Base-by-base conservation (phyloP, 2,888 invertebrate genomes). In the Buathra laborator region DNA sequence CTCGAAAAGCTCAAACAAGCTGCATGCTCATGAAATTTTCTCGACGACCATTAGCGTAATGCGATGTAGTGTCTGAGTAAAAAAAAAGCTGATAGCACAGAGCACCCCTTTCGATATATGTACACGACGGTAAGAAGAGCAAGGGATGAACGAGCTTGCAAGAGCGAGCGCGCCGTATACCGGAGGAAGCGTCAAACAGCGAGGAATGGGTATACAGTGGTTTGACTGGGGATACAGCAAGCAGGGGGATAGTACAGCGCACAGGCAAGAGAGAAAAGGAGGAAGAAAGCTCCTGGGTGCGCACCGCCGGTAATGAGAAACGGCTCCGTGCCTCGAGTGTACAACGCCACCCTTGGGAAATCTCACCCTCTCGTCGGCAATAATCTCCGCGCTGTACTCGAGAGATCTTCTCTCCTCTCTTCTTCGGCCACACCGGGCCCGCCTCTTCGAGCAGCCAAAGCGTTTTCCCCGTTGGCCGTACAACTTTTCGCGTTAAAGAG, bases 311-410 rank as follows among this genome's bases (percentile, higher is more conserved):
- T 83, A 83, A 86, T 86, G 86, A 86, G 79, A 86, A 84, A 84
- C 76, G 84, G 80, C 85, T 85, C 67, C 77, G 79, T 86, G 82
- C 82, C 82, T 70, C 74, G 72, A 82, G 83, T 86, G 84, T 82
- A 78, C 80, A 85, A 87, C 83, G 82, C 66, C 72, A 76, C 87
- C 84, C 87, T 53, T 70, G 87, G 87, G 86, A 87, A 87, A 87
- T 87, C 77, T 86, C 75, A 70, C 67, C 86, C 77, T 85, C 78
- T 70, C 81, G 29, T 79, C 62, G 76, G 67, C 82, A 86, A 84
- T 86, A 86, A 86, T 86, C 86, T 84, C 53, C 79, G 71, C 62
- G 77, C 83, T 64, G 59, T 62, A 72, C 82, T 80, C 64, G 51
- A 46, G 56, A 62, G 62, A 56, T 62, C 66, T 79, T 70, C 51